Evolutionary conservation across 92 coral and sea anemone genomes (phyloP).

Genomic region (Palythoa grandiflora): DNA sequence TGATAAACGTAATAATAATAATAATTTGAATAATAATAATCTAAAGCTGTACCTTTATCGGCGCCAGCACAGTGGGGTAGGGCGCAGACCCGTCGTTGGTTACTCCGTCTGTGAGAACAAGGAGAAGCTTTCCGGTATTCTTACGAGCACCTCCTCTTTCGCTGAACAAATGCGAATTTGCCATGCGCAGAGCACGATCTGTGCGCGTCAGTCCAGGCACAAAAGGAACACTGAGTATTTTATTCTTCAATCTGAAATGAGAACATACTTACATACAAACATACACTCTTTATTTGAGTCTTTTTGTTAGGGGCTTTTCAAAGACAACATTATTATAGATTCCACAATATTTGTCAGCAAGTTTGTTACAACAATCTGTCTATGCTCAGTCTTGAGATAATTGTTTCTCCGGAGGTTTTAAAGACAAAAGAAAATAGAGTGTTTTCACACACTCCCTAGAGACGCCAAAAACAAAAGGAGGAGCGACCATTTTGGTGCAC

Average conservation of each 20-base stretch:
- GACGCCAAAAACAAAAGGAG: no score
- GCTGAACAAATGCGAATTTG: constrained; percentile 76
- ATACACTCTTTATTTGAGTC: background rate
- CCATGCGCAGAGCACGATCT: constrained; percentile 78
- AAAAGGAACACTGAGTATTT: constrained; percentile 70
- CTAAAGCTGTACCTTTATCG: constrained; percentile 67
- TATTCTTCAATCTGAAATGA: constrained; percentile 66
- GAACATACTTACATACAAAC: background rate
- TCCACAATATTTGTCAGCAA: no score
- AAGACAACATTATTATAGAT: no score
- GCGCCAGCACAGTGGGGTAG: constrained; percentile 74
- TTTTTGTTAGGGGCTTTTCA: background rate
- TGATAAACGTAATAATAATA: background rate
- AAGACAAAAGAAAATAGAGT: no score
- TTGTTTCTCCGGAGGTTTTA: no score
- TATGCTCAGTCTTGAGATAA: no score
- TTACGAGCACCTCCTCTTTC: constrained; percentile 82
- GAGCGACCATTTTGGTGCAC: no score
- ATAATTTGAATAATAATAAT: no score
- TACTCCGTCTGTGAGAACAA: constrained; percentile 80
- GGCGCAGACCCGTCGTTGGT: constrained; percentile 69
- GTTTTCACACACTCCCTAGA: no score
- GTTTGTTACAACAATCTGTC: no score
- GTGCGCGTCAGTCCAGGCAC: constrained; percentile 84
- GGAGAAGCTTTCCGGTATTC: constrained; percentile 80